Conservation (phyloP, 2,888 invertebrate genomes). For the Agrochola lychnidis region DNA sequence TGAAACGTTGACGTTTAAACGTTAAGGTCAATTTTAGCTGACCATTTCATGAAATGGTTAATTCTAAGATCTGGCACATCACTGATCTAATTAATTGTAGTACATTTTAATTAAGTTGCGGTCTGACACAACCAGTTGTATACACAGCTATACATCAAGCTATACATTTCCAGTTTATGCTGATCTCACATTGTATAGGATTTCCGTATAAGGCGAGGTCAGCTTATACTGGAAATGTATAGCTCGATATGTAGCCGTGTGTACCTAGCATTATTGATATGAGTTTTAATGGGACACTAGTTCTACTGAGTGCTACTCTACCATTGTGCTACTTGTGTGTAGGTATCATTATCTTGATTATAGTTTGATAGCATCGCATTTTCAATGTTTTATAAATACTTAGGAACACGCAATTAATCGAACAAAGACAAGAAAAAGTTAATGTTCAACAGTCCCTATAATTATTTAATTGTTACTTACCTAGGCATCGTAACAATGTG, state of each 20-base stretch:
- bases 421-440: background rate
- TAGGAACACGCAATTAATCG: too few relatives aligned
- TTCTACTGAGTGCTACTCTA: background rate
- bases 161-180: too few relatives aligned
- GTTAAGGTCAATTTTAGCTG: too few relatives aligned
- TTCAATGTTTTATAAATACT: background rate
- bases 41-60: too few relatives aligned
- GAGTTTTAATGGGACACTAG: background rate
- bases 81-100: background rate
- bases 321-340: background rate
- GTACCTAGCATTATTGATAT: background rate
- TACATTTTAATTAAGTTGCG: background rate
- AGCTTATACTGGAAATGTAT: too few relatives aligned
- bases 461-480: constrained; percentile 71
- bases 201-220: too few relatives aligned
- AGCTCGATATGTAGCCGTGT: too few relatives aligned
- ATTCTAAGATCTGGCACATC: too few relatives aligned
- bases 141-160: too few relatives aligned
- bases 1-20: too few relatives aligned
- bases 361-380: too few relatives aligned
- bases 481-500: constrained; percentile 92
- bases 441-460: background rate
- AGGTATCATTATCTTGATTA: background rate
- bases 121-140: background rate
- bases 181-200: too few relatives aligned